Percentiles rank a stretch among this genome's conserved stretches.
These are phyloP conservation scores for Perizoma affinitatum DNA, from an alignment of 2,888 invertebrate species.

Conservation along the genomic window DNA sequence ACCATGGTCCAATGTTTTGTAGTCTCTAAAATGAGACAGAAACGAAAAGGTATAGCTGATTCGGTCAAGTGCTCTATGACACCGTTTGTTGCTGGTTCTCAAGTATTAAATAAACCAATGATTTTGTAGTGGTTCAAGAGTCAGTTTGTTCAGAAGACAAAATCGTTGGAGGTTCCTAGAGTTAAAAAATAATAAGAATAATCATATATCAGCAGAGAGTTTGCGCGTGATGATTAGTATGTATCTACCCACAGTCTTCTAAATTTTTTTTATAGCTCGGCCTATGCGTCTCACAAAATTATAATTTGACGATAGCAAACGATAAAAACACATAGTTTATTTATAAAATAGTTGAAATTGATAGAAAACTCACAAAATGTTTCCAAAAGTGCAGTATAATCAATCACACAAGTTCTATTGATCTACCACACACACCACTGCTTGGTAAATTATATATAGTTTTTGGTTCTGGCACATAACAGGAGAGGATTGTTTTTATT, in stretches of 20 bases:
- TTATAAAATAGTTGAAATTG: conserved; percentile 20
- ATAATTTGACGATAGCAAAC: conserved; percentile 23
- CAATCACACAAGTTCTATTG: conserved; percentile 48
- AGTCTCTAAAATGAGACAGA: conserved; percentile 40
- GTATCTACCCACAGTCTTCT: conserved; percentile 33
- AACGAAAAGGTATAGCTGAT: conserved; percentile 53
- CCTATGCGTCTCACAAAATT: conserved; percentile 35
- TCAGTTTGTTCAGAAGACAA: too few relatives aligned
- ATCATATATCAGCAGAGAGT: not conserved
- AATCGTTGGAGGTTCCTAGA: not conserved
- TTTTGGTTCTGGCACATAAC: conserved; percentile 60
- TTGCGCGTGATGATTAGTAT: not conserved
- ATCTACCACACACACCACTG: conserved; percentile 59
- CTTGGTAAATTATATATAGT: conserved; percentile 68
- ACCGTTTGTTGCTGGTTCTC: not conserved
- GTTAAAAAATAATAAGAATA: not conserved
- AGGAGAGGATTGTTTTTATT: conserved; percentile 60
- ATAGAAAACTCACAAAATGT: conserved; percentile 34
- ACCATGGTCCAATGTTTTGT: too few relatives aligned
- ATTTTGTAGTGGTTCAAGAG: not conserved
- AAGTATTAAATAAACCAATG: not conserved
- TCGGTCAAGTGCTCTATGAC: conserved; percentile 27
- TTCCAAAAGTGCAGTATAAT: conserved; percentile 25
- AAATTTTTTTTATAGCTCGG: conserved; percentile 43
- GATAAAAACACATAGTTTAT: conserved; percentile 14